These are phyloP conservation scores for Tiliacea aurago DNA, from an alignment of 2,888 invertebrate genomes.

Conservation along the genomic window DNA sequence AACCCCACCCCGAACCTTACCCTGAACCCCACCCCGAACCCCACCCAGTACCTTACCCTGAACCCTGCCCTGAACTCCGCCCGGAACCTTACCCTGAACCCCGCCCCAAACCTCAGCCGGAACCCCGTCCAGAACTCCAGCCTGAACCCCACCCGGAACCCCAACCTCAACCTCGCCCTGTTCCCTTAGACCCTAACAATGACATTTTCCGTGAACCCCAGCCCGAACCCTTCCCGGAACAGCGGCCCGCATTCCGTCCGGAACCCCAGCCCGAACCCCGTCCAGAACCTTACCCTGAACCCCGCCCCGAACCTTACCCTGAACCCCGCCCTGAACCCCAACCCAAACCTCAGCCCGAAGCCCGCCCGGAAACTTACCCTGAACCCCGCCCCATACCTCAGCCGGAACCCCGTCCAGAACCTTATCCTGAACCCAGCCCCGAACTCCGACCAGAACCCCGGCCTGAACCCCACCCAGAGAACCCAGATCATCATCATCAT, in stretches of 20 bases:
- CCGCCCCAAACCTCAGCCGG: not conserved
- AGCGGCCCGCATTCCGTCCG: accelerated
- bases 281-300: not conserved
- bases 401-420: not conserved
- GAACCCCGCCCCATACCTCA: not conserved
- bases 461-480: not conserved
- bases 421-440: too few relatives aligned
- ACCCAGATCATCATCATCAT: slow-evolving; percentile 32
- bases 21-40: not conserved
- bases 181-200: too few relatives aligned
- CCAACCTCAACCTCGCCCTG: not conserved
- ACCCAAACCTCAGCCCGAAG: not conserved
- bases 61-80: not conserved
- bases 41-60: not conserved
- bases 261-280: not conserved
- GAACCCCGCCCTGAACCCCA: not conserved
- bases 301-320: accelerated
- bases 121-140: not conserved
- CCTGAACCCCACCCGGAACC: not conserved
- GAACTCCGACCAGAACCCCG: not conserved
- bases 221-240: not conserved
- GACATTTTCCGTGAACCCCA: not conserved
- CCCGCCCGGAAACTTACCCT: accelerated
- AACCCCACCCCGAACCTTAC: too few relatives aligned
- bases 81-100: not conserved